A percentile compares a stretch with the other conserved stretches of the same genome.
Evolutionary conservation across 2,797 vertebrate genomes (phyloP).

Genomic region (Gambusia yucatana): DNA sequence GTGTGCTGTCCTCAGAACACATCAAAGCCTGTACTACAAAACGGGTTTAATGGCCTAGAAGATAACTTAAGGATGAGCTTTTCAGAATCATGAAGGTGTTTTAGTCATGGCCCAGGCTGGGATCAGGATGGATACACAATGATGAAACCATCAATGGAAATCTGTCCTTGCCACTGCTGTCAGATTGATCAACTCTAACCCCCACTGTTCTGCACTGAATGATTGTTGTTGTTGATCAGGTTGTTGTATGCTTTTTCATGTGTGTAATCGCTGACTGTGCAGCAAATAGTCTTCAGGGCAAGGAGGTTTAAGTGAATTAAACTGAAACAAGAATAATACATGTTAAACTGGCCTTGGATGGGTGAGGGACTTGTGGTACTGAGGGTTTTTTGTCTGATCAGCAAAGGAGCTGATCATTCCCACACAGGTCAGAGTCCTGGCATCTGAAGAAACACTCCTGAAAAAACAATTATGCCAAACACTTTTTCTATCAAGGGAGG

Average conservation of each 20-base stretch:
- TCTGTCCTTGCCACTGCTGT: not conserved
- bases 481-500: not conserved
- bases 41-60: not conserved
- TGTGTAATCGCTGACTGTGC: not conserved
- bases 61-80: not conserved
- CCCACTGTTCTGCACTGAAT: not conserved
- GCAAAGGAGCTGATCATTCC: not conserved
- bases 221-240: not conserved
- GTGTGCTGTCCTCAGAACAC: not conserved
- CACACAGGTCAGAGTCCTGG: not conserved
- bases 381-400: not conserved
- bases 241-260: not conserved
- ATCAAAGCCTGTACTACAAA: slow-evolving; percentile 1
- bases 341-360: not conserved
- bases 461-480: not conserved
- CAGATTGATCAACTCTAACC: not conserved
- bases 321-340: not conserved
- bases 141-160: not conserved
- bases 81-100: not conserved
- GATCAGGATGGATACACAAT: not conserved
- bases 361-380: not conserved
- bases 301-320: not conserved
- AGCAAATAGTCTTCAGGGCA: not conserved
- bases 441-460: not conserved
- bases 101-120: not conserved